Percentiles rank a stretch among this genome's conserved stretches.
These are phyloP conservation scores for Rachycentron canadum DNA, from an alignment of 2,797 vertebrate genomes.

Conservation along the genomic window DNA sequence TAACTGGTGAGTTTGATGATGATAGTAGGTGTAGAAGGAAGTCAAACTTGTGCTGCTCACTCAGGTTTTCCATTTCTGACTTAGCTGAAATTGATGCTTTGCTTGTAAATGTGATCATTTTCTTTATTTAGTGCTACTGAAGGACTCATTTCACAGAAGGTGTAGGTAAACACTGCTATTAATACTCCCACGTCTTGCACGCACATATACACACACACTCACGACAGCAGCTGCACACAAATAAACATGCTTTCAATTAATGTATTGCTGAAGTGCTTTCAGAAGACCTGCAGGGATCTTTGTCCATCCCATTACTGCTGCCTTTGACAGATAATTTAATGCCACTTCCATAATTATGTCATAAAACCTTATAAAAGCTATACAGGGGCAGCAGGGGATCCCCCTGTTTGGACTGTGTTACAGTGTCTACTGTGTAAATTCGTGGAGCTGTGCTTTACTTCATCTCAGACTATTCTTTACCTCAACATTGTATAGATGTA, in stretches of 20 bases:
- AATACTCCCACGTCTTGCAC: background rate
- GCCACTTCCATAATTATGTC: conserved; percentile 20
- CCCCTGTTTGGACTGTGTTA: background rate
- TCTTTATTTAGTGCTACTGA: conserved; percentile 31
- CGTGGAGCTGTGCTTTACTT: background rate
- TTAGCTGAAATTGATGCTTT: conserved; percentile 43
- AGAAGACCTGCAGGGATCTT: conserved; percentile 15
- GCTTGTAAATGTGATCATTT: conserved; percentile 36
- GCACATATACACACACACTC: background rate
- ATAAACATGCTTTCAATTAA: conserved; percentile 31
- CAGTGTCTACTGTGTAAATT: background rate
- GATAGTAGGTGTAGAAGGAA: background rate
- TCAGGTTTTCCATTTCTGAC: conserved; percentile 40
- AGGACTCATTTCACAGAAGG: conserved; percentile 32
- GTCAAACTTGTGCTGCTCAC: background rate
- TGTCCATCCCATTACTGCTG: conserved; percentile 4
- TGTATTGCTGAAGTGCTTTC: conserved; percentile 5
- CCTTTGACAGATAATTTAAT: conserved; percentile 35
- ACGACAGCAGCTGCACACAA: background rate
- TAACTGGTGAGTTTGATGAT: background rate
- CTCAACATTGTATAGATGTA: background rate
- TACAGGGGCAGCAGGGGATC: background rate
- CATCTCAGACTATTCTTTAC: background rate
- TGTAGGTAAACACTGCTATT: conserved; percentile 13
- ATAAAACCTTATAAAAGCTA: background rate